Conservation (phyloP, 2,797 vertebrate species). For the Mallotus villosus region DNA sequence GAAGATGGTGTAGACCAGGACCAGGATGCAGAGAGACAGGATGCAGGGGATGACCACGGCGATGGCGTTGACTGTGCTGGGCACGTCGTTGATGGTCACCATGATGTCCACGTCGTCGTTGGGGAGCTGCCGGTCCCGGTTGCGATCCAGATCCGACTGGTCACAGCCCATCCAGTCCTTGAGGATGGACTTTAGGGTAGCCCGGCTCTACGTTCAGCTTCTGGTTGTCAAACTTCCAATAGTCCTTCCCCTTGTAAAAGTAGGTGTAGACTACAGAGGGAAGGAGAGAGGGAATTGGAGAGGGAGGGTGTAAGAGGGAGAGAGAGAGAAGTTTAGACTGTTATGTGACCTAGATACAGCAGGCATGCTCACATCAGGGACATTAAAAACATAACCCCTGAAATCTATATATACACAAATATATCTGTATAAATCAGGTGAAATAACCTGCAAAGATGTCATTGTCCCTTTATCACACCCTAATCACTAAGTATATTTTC, state of each 20-base stretch:
- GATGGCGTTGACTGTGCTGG: slow-evolving; percentile 93
- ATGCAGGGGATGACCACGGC: slow-evolving; percentile 98
- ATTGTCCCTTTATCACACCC: too few species aligned
- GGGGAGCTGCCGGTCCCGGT: slow-evolving; percentile 88
- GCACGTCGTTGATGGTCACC: slow-evolving; percentile 94
- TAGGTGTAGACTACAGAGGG: slow-evolving; percentile 89
- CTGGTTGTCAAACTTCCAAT: slow-evolving; percentile 99
- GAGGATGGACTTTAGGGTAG: slow-evolving; percentile 94
- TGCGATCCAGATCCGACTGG: slow-evolving; percentile 89
- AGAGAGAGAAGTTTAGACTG: not conserved
- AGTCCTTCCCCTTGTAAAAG: slow-evolving; percentile 98
- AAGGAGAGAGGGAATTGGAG: slow-evolving; percentile 7
- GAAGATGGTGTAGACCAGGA: slow-evolving; percentile 97
- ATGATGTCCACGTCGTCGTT: slow-evolving; percentile 95
- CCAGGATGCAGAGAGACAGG: slow-evolving; percentile 95
- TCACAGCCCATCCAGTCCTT: slow-evolving; percentile 99
- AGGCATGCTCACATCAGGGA: not conserved
- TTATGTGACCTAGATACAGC: slow-evolving; percentile 3
- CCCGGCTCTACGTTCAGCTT: slow-evolving; percentile 91
- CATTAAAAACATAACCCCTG: not conserved
- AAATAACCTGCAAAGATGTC: too few species aligned
- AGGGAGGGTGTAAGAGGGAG: not conserved
- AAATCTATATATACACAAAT: not conserved
- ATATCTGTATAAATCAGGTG: too few species aligned
- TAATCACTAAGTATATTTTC: too few species aligned